A percentile compares a stretch with the other conserved stretches of the same genome.
Conservation (phyloP, 2,888 invertebrate genomes). For the Drosophila imparisetae region DNA sequence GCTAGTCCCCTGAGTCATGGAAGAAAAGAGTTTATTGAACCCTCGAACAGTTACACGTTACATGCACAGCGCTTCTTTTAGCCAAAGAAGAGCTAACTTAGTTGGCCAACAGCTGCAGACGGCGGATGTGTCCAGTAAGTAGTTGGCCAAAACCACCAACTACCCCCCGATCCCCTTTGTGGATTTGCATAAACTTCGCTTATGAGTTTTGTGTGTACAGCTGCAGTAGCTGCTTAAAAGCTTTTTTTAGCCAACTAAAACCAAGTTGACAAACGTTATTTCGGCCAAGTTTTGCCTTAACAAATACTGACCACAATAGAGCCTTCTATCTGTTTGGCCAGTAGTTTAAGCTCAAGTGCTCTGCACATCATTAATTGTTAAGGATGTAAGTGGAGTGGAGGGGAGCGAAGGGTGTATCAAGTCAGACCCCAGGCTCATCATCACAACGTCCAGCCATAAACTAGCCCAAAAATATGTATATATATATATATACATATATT, state of each 20-base stretch:
- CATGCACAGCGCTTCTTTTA: slow-evolving; percentile 17
- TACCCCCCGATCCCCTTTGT: background rate
- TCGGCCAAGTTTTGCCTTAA: slow-evolving; percentile 7
- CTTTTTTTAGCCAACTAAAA: slow-evolving; percentile 59
- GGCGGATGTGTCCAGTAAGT: slow-evolving; percentile 25
- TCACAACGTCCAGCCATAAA: slow-evolving; percentile 33
- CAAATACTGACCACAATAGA: slow-evolving; percentile 45
- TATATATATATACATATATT: slow-evolving; percentile 10
- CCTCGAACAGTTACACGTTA: slow-evolving; percentile 35
- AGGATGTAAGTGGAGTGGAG: background rate
- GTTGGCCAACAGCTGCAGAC: slow-evolving; percentile 50
- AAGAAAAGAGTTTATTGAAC: slow-evolving; percentile 71
- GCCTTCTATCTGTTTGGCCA: slow-evolving; percentile 8
- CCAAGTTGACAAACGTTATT: slow-evolving; percentile 43
- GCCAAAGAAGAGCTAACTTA: slow-evolving; percentile 52
- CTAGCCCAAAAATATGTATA: slow-evolving; percentile 32
- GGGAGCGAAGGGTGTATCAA: background rate
- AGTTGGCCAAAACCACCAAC: background rate
- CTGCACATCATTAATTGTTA: slow-evolving; percentile 42
- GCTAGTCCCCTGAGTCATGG: slow-evolving; percentile 59
- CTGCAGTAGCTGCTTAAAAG: slow-evolving; percentile 69
- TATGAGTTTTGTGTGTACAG: slow-evolving; percentile 66
- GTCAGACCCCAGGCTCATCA: slow-evolving; percentile 19
- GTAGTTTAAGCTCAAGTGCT: slow-evolving; percentile 28
- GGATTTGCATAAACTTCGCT: slow-evolving; percentile 77